Evolutionary conservation across 2,888 invertebrate species (phyloP).

Genomic region (Hydroisotoma schaefferi): DNA sequence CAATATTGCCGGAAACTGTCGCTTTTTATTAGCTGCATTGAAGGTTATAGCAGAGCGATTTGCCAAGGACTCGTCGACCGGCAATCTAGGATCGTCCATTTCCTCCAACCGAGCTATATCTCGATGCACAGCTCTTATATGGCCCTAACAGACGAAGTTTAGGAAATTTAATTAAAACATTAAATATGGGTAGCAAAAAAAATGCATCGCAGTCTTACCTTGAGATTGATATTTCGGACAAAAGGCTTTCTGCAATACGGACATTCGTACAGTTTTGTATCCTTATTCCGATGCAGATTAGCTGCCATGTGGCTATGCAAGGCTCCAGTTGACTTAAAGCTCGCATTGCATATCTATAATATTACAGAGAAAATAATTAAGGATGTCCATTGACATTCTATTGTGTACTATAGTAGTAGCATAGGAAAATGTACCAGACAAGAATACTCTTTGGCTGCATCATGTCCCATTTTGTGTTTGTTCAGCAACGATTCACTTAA

Average conservation of each 20-base stretch:
- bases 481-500: constrained; percentile 67
- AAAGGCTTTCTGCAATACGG: constrained; percentile 73
- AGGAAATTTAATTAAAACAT: constrained; percentile 2
- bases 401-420: too few species aligned
- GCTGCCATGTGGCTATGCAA: constrained; percentile 57
- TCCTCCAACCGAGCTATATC: constrained; percentile 62
- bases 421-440: constrained; percentile 35
- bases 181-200: constrained; percentile 6
- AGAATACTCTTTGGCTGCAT: constrained; percentile 42
- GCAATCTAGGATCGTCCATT: constrained; percentile 44
- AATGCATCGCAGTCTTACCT: too few species aligned
- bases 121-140: constrained; percentile 65
- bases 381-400: neutral
- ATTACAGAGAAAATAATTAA: constrained; percentile 7
- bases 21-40: constrained; percentile 20
- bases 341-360: constrained; percentile 56
- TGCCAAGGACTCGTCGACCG: constrained; percentile 37
- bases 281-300: constrained; percentile 52
- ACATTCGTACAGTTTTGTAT: constrained; percentile 57
- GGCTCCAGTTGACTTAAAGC: constrained; percentile 53
- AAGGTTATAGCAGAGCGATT: constrained; percentile 25
- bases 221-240: constrained; percentile 65
- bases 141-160: constrained; percentile 53
- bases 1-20: constrained; percentile 43
- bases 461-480: constrained; percentile 67